These are phyloP conservation scores for Eospalax fontanierii DNA, from an alignment of 2,797 vertebrate genomes.

Conservation along the genomic window DNA sequence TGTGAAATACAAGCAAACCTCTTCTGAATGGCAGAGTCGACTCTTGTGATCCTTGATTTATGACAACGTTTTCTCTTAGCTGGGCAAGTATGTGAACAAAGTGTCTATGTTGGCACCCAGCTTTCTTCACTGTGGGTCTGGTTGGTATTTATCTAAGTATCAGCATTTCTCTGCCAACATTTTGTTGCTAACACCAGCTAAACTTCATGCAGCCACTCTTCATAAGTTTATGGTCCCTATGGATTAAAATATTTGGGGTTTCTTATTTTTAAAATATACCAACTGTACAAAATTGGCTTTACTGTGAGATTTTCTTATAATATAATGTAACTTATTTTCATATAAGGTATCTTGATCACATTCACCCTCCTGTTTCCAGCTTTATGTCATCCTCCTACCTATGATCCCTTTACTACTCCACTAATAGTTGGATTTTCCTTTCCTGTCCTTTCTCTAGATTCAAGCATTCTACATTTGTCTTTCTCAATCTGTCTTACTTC, in stretches of 20 bases:
- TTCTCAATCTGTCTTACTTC: neutral
- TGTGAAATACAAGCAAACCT: neutral
- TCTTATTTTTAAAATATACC: neutral
- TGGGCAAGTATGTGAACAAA: accelerated
- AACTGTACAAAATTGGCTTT: neutral
- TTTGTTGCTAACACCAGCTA: neutral
- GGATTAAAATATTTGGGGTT: neutral
- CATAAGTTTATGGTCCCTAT: neutral
- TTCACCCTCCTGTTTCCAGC: neutral
- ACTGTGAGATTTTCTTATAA: neutral
- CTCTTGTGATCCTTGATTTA: neutral
- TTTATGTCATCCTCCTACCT: neutral
- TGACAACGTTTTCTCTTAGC: neutral
- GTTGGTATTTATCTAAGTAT: neutral
- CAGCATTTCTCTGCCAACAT: neutral
- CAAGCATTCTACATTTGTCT: neutral
- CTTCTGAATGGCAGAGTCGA: neutral
- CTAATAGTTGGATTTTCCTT: neutral
- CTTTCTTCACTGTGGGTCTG: neutral
- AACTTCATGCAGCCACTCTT: neutral
- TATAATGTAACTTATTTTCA: neutral
- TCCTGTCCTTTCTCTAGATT: neutral
- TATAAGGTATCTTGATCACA: neutral
- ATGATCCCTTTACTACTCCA: neutral
- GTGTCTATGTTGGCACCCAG: too few species aligned